phyloP scores from a whole-genome alignment of 2,113 vertebrate species.

The Lepisosteus oculatus region DNA sequence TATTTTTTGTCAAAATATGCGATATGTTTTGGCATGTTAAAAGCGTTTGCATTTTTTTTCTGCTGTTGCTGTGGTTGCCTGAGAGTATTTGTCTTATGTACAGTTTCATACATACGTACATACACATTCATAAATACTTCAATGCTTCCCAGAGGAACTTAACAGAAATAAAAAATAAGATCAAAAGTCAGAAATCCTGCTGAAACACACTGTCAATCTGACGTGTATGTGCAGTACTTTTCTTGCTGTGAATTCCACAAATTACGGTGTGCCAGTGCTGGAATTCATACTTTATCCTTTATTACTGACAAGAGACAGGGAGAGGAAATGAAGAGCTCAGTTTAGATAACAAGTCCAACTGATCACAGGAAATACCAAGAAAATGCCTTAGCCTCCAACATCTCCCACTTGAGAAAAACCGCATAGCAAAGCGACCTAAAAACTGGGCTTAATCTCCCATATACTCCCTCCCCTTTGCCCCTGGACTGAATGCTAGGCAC shows the following conservation, averaged over 20 bases:
- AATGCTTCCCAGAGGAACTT: neutral
- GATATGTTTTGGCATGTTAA: no score
- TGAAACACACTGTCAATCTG: neutral
- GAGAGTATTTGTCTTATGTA: no score
- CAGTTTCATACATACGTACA: no score
- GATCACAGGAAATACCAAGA: conserved; percentile 50
- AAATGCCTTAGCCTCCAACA: conserved; percentile 28
- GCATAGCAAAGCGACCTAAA: neutral
- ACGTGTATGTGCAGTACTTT: conserved; percentile 36
- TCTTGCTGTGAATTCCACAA: conserved; percentile 39
- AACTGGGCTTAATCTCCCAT: conserved; percentile 9
- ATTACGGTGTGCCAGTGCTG: conserved; percentile 31
- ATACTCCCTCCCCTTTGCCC: neutral
- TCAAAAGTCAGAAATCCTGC: neutral
- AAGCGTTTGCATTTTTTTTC: no score
- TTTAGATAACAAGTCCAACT: conserved; percentile 37
- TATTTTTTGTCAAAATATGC: no score
- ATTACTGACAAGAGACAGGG: conserved; percentile 14
- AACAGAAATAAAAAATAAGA: conserved; percentile 22
- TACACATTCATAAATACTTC: no score
- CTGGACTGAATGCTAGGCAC: neutral
- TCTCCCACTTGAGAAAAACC: conserved; percentile 22
- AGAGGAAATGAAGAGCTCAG: conserved; percentile 22
- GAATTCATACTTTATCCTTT: neutral
- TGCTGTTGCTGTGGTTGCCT: no score